Evolutionary conservation across 2,113 vertebrate genomes (phyloP), one percentile per base, ranked within the genome.

Genomic region (Oryzias curvinotus): DNA sequence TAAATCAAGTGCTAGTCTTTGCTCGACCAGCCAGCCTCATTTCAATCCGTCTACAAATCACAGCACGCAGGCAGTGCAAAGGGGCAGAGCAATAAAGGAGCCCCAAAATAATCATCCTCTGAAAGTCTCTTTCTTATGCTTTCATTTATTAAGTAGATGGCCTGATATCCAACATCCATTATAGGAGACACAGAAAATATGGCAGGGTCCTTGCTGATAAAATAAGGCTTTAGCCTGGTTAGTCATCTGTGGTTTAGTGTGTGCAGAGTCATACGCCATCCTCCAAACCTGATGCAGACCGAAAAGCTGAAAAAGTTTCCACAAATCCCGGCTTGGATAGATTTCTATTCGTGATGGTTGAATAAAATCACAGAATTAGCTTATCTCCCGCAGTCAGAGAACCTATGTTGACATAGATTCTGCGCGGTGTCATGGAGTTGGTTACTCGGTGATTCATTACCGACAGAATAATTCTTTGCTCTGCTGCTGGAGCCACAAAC

Each of bases 41-140:
- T 90, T 87, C 87, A 91, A 89, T 87, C 85, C 77, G 64, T 84
- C 78, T 65, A 90, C 89, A 91, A 91, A 91, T 91, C 89, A 86
- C 78, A 67, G 50, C 63, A 25, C 70, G 54, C 75, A 72, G 81
- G 68, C 83, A 68, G 49, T 14, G 50, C 41, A 50, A 60, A 69
- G 78, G 78, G 64, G 57, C 50, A 73, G 72, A 52, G 81, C 80
- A 52, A 78, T 88, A 84, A 89, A 87, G 73, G 73, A 76, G 17
- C 66, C 75, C 78, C 82, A 73, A 85, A 87, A 89, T 87, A 89
- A 88, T 82, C 84, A 88, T 84, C 81, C 81, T 64, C 77, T 5
- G 58, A 73, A 80, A 80, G 81, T 78, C 77, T 78, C 76, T 82
- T 82, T 82, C 84, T 79, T 65, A 69, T 55, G 74, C 77, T 75